phyloP scores from a whole-genome alignment of 2,797 vertebrate species.

The Luscinia megarhynchos region DNA sequence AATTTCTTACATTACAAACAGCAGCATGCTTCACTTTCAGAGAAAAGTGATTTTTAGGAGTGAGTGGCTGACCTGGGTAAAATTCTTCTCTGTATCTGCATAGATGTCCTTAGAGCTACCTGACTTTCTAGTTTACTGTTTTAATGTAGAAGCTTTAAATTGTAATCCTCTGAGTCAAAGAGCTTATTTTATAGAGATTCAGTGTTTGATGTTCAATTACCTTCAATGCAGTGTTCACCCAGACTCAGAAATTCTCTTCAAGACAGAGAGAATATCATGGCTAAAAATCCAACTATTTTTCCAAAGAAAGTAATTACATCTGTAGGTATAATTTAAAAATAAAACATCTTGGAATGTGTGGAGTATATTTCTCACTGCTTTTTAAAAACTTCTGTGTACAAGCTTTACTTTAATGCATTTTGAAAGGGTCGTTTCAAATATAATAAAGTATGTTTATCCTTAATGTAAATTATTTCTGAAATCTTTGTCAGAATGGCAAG shows the following conservation, averaged over 20 bases:
- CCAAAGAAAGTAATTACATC: neutral
- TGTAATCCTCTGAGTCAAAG: neutral
- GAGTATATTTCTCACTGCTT: neutral
- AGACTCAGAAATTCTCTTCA: neutral
- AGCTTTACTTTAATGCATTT: neutral
- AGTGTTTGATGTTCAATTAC: neutral
- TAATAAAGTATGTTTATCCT: neutral
- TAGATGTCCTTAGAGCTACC: neutral
- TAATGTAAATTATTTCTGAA: neutral
- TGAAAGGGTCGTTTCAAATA: neutral
- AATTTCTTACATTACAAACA: neutral
- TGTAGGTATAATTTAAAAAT: neutral
- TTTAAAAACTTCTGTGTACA: neutral
- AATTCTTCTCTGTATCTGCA: neutral
- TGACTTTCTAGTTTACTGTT: neutral
- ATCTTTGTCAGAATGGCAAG: neutral
- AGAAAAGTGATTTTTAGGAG: constrained; percentile 32
- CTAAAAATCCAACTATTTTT: neutral
- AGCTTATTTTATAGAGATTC: neutral
- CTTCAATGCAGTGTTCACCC: neutral
- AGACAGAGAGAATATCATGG: neutral
- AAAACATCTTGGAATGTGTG: neutral
- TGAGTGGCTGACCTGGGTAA: neutral
- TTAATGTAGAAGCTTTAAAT: neutral
- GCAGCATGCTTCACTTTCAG: neutral